phyloP scores from a whole-genome alignment of 2,888 invertebrate species.

The Copidosoma aretas region DNA sequence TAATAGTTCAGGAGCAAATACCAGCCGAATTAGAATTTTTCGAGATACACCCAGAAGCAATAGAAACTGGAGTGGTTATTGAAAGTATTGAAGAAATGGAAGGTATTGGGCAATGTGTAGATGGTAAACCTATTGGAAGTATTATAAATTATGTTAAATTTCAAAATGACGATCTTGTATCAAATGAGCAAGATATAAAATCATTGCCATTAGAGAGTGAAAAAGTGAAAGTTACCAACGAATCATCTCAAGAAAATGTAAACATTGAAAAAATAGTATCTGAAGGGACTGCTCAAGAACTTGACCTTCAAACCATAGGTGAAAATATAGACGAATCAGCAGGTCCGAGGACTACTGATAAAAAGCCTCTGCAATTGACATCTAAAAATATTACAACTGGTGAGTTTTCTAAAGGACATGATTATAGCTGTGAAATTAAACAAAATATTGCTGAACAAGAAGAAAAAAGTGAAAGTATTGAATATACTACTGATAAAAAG shows the following conservation, averaged over 20 bases:
- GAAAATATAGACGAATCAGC: not conserved
- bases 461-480: not conserved
- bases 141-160: not conserved
- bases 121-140: not conserved
- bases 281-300: slow-evolving; percentile 22
- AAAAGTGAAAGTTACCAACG: slow-evolving; percentile 22
- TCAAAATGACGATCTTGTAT: not conserved
- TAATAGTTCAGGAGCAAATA: slow-evolving; percentile 43
- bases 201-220: not conserved
- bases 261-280: slow-evolving; percentile 26
- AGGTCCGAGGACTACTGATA: not conserved
- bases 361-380: not conserved
- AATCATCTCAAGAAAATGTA: slow-evolving; percentile 29
- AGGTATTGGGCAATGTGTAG: not conserved
- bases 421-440: not conserved
- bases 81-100: slow-evolving; percentile 3
- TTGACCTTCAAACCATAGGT: not conserved
- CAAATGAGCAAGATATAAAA: not conserved
- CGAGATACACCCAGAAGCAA: slow-evolving; percentile 6
- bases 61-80: not conserved
- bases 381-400: slow-evolving; percentile 10
- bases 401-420: not conserved
- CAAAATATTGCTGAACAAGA: not conserved
- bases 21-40: slow-evolving; percentile 36
- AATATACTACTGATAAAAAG: not conserved